These are phyloP conservation scores for Rhinoderma darwinii DNA, from an alignment of 2,113 vertebrate genomes.

Conservation along the genomic window DNA sequence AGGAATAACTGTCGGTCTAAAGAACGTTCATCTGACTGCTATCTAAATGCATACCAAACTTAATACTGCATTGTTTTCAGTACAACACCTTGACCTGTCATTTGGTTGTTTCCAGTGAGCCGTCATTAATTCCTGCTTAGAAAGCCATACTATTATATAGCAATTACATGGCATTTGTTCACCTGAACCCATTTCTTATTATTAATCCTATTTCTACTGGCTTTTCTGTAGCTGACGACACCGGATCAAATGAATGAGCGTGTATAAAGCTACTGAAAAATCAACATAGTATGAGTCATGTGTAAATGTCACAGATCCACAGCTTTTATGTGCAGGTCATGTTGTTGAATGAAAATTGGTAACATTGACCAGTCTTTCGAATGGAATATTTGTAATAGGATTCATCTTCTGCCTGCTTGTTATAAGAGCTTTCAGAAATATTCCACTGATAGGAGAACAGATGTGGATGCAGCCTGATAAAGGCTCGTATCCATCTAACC, in stretches of 20 bases:
- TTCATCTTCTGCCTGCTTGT: neutral
- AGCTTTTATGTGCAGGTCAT: neutral
- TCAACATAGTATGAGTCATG: slow-evolving; percentile 6
- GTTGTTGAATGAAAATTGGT: neutral
- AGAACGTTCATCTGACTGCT: too few relatives aligned
- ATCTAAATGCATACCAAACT: too few relatives aligned
- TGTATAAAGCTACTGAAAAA: slow-evolving; percentile 13
- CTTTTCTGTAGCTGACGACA: neutral
- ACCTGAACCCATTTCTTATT: neutral
- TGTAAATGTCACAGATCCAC: slow-evolving; percentile 34
- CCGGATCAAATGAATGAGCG: neutral
- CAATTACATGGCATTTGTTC: neutral
- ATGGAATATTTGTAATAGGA: neutral
- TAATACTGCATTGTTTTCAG: neutral
- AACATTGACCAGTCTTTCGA: neutral
- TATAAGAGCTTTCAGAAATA: too few relatives aligned
- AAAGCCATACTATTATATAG: neutral
- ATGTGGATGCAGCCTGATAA: too few relatives aligned
- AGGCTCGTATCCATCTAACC: too few relatives aligned
- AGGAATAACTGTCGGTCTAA: too few relatives aligned
- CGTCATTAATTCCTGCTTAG: neutral
- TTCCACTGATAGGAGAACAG: too few relatives aligned
- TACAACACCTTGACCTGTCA: neutral
- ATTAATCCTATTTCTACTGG: slow-evolving; percentile 8
- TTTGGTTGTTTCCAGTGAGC: neutral